phyloP scores from a whole-genome alignment of 1,140 invertebrate species.

The Cydia splendana region DNA sequence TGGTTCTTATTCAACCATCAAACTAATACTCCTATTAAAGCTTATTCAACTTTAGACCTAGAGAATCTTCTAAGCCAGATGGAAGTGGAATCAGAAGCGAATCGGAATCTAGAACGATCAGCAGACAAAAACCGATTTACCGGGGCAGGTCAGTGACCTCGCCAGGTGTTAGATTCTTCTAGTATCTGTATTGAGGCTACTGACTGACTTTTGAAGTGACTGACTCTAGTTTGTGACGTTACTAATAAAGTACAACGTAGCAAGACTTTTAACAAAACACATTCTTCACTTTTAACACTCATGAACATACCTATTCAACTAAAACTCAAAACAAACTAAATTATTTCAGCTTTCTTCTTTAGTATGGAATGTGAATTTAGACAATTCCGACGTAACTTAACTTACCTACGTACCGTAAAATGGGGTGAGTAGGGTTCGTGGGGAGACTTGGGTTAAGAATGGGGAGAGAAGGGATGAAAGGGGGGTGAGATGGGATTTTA shows the following conservation, averaged over 20 bases:
- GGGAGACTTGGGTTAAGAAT: too few relatives aligned
- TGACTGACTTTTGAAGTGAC: conserved; percentile 28
- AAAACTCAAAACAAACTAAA: conserved; percentile 26
- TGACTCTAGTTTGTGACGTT: conserved; percentile 28
- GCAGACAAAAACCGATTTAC: conserved; percentile 58
- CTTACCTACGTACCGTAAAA: background rate
- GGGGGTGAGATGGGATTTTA: too few relatives aligned
- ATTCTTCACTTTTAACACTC: conserved; percentile 32
- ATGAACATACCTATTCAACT: conserved; percentile 25
- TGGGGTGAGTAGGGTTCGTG: too few relatives aligned
- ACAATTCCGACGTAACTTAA: conserved; percentile 22
- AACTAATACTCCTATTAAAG: conserved; percentile 50
- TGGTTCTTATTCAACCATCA: conserved; percentile 40
- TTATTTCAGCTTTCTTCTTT: background rate
- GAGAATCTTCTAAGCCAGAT: conserved; percentile 68
- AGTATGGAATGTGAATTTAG: background rate
- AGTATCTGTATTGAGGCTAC: conserved; percentile 32
- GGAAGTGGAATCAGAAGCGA: conserved; percentile 71
- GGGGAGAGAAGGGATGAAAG: too few relatives aligned
- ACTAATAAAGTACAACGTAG: background rate
- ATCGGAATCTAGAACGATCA: conserved; percentile 71
- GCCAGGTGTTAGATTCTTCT: conserved; percentile 42
- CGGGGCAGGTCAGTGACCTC: conserved; percentile 71
- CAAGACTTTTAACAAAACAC: background rate
- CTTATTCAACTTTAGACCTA: conserved; percentile 62